Evolutionary conservation across 2,797 vertebrate species (phyloP), one percentile per base, ranked within the genome.

Genomic region (Carduelis carduelis): DNA sequence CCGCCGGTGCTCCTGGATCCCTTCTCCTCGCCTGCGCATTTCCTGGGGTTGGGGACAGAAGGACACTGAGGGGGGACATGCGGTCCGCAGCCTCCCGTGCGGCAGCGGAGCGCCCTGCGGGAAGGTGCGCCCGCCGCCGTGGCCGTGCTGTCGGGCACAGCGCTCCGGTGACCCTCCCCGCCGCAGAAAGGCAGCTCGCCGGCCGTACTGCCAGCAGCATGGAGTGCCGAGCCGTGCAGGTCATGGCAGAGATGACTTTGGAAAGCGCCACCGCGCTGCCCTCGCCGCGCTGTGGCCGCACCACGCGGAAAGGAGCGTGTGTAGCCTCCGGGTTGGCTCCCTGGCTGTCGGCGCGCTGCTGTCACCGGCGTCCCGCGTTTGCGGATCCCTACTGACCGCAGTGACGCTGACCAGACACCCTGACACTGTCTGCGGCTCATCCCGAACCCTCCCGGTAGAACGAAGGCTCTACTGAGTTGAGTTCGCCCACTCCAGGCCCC

Each of bases 121-220:
- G 4, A 24, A 60, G 77, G 23, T 22, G 66, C 17, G 13, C 26
- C 24, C 3, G 7, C 44, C 22, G 3, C 52, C 20, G 6, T 2
- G 49, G n/a, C 61, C 4, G 47, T 6, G 46, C 35, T 10, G 76
- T 68, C 15, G 24, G 30, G 46, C 3, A 19, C 23, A 1, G 41
- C 19, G 24, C 17, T 30, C 28, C 6, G 0, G 23, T 5, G 19
- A 18, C 27, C 11, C 50, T 18, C 13, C 43, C 43, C 4, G 37
- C 64, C 2, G 17, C 5, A 7, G 70, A 3, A 23, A 14, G 43
- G 15, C 28, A 14, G 56, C 44, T 41, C 14, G 11, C 17, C 12
- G 41, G 15, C 27, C 5, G 35, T 12, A 0, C 44, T 13, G 8
- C 6, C 4, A 8, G 53, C 32, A 1, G 1, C 22, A 1, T 0